Evolutionary conservation across 2,797 vertebrate species (phyloP), one percentile per base, ranked within the genome.

Genomic region (Apogon talboti): DNA sequence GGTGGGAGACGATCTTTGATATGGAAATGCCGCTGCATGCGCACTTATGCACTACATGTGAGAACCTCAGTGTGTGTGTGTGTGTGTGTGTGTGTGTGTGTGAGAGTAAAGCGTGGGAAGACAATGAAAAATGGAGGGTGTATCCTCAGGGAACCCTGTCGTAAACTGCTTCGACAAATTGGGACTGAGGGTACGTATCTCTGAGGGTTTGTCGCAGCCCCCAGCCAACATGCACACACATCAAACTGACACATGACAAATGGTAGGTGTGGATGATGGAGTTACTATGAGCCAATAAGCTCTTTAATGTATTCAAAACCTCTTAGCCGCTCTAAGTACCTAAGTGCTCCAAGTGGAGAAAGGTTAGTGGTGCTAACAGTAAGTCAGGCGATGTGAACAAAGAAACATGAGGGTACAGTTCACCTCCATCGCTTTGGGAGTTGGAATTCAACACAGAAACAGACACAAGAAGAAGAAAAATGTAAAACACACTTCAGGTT

Each of bases 71-170:
- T 53, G 1, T 62, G 37, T 43, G 40, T 18, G 28, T 44, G n/a
- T 53, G 10, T 52, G 35, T 28, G 47, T 6, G 13, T 40, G 16
- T 15, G 46, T 21, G 15, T 12, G 51, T 12, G 9, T 16, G 44
- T 46, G 58, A 13, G 45, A 61, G 38, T 8, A 2, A 53, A 75
- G 72, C 11, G 50, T 89, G 80, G 71, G 83, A 89, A 89, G 89
- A 91, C 90, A 92, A 90, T 92, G 84, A 90, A 71, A 84, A 82
- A 86, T 84, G 72, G 72, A 81, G 56, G 75, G 62, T 80, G 50
- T 64, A 80, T 87, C 87, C 83, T 83, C 57, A 16, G 78, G 85
- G 75, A 79, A 81, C 66, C 35, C 19, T 72, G 67, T 67, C 41
- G 19, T 71, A 74, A 85, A 84, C 21, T 24, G 5, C 61, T 82